These are phyloP conservation scores for Micronycteris hirsuta DNA, from an alignment of 2,113 vertebrate genomes.

Conservation along the genomic window DNA sequence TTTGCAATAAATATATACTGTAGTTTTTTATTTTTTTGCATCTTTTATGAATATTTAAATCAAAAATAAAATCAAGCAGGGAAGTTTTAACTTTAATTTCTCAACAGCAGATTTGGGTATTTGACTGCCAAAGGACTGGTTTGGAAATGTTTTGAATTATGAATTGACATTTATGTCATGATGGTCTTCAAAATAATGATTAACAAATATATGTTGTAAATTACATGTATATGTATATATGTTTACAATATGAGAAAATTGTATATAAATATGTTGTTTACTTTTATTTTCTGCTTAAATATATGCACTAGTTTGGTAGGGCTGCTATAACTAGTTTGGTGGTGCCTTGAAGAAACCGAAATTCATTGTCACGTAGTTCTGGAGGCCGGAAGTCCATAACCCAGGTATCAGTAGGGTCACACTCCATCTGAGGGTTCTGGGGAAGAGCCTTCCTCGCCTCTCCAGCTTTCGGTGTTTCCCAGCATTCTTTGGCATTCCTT, in stretches of 20 bases:
- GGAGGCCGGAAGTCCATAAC: not conserved
- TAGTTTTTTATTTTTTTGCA: not conserved
- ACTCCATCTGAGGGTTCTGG: fast-evolving
- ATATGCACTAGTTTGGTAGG: not conserved
- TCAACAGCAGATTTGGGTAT: not conserved
- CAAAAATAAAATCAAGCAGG: not conserved
- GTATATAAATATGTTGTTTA: not conserved
- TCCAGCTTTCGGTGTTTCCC: not conserved
- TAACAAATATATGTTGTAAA: not conserved
- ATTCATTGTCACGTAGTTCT: not conserved
- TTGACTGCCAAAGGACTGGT: not conserved
- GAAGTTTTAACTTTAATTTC: not conserved
- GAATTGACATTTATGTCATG: not conserved
- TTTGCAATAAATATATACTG: not conserved
- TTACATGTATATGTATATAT: not conserved
- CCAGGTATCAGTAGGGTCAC: fast-evolving
- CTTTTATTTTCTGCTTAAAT: not conserved
- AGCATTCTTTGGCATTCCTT: not conserved
- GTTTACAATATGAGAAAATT: not conserved
- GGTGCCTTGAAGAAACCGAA: not conserved
- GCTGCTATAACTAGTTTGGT: not conserved
- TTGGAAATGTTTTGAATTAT: not conserved
- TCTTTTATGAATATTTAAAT: not conserved
- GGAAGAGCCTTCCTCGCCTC: not conserved
- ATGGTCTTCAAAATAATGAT: not conserved